Base-by-base conservation (phyloP, 37 sponge, comb jelly and placozoan species). In the Hexactinellida sp. region DNA sequence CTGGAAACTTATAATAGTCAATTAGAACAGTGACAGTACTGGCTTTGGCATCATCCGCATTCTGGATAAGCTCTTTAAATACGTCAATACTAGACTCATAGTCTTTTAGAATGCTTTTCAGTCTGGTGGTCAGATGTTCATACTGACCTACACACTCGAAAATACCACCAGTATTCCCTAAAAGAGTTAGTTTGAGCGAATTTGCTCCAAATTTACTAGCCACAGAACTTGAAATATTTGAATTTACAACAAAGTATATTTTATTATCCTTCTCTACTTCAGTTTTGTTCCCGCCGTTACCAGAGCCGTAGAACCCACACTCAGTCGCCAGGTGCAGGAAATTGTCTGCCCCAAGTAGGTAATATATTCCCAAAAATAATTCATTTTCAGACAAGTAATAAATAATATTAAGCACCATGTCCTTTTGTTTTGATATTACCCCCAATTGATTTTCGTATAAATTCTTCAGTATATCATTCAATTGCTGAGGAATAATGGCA, bases 21-120 rank as follows among this genome's bases (percentile, higher is more conserved):
- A 94, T 38, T 1, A 94, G 83, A 82, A 94, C 87, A 76, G 87
- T 89, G 37, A 92, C 91, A 47, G 89, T 83, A 28, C 63, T 89
- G 5, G 94, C 94, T 38, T 84, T 84, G 13, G 94, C 94, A 89
- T 94, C 94, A 87, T 94, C 94, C 54, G 94, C 94, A 92, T 94
- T 94, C 83, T 94, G 94, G 36, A 94, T 85, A 0, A 94, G 83
- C 38, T 94, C 94, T 38, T 94, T 94, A 82, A 92, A 89, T 23
- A 94, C 89, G 37, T 90, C 92, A 85, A 88, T 89, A 83, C 87
- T 83, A 36, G 83, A 87, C 32, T 83, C 85, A 71, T 94, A 94
- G 25, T 89, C 92, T 55, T 90, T 39, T 54, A 94, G 85, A 24
- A 92, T 92, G 1, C 87, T 71, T 0, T 38, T 41, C 0, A 94